Evolutionary conservation across 2,113 vertebrate genomes (phyloP).

Genomic region (Muntiacus reevesi): DNA sequence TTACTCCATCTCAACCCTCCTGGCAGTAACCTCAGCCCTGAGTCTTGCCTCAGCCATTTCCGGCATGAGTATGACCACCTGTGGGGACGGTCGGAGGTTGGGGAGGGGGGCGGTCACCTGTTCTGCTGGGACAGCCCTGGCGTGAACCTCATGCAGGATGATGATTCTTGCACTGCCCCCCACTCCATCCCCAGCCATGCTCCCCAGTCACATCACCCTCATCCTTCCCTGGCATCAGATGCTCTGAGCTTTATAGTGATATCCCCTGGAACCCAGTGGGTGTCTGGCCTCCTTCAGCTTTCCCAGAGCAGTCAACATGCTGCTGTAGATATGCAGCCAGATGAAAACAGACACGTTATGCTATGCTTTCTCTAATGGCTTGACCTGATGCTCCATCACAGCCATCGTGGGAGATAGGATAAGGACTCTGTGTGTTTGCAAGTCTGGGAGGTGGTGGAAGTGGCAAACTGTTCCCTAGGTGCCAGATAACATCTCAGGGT

Average conservation of each 20-base stretch:
- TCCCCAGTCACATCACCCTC: fast-evolving
- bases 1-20: not conserved
- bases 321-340: not conserved
- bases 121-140: not conserved
- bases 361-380: not conserved
- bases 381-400: not conserved
- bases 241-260: not conserved
- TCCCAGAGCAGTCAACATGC: not conserved
- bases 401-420: not conserved
- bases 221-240: not conserved
- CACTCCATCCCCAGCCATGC: not conserved
- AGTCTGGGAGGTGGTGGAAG: not conserved
- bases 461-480: not conserved
- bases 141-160: not conserved
- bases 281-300: not conserved
- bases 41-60: not conserved
- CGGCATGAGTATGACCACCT: not conserved
- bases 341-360: not conserved
- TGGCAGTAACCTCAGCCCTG: not conserved
- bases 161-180: not conserved
- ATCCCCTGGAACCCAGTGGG: not conserved
- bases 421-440: not conserved
- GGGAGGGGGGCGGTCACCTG: not conserved
- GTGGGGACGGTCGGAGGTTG: not conserved
- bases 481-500: not conserved